These are phyloP conservation scores for Elanoides forficatus DNA, from an alignment of 2,113 vertebrate species.

Conservation along the genomic window DNA sequence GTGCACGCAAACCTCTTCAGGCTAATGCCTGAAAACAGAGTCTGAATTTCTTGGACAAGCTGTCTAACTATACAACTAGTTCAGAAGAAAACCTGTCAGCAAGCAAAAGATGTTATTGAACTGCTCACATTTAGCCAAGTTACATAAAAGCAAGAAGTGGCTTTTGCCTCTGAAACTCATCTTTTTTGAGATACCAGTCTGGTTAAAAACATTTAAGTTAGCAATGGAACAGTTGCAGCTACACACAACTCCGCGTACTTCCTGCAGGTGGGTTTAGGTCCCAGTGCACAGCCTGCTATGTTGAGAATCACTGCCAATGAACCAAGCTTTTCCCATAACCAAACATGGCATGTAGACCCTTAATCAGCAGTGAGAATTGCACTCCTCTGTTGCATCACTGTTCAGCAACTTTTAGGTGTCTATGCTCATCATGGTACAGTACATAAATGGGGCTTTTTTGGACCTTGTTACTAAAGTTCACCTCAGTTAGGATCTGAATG, in stretches of 20 bases:
- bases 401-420: background rate
- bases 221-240: background rate
- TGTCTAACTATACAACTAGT: background rate
- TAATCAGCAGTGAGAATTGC: background rate
- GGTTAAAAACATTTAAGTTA: background rate
- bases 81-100: background rate
- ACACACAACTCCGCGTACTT: fast-evolving
- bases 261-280: too few relatives aligned
- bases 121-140: background rate
- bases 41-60: background rate
- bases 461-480: background rate
- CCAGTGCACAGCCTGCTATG: fast-evolving
- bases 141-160: background rate
- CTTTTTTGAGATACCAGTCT: background rate
- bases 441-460: fast-evolving
- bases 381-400: background rate
- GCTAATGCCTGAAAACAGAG: background rate
- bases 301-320: background rate
- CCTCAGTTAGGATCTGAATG: background rate
- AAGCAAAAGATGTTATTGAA: background rate
- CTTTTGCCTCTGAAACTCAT: background rate
- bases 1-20: background rate
- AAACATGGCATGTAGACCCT: fast-evolving
- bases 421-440: background rate
- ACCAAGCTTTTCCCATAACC: background rate